Base-by-base conservation (phyloP, 2,113 vertebrate species). In the Trematomus loennbergii region DNA sequence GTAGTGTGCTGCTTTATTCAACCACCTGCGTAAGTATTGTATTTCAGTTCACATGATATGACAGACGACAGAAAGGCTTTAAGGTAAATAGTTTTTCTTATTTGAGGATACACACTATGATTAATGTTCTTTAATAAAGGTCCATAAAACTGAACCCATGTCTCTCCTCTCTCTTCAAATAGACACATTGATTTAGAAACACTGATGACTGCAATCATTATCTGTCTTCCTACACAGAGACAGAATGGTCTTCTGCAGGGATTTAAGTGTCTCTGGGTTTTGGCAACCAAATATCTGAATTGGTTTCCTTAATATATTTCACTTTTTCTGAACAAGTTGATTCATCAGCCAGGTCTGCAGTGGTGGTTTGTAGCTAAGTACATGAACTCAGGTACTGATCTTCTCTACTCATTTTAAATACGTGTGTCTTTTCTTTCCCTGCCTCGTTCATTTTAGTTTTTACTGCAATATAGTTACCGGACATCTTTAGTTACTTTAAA, bases 51-150 rank as follows among this genome's bases (percentile, higher is more conserved):
- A 20, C 59, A 52, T 57, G 18, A 74, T 72, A 40, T 33, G 40
- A 60, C 36, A 2, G 45, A n/a, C 12, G 33, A 45, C 11, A 29
- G 58, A 75, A 9, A 10, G 36, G 46, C 9, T 52, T 69, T 71
- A 53, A 53, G 71, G 15, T 25, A 50, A 67, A 71, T 1, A 29
- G 10, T 80, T 86, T 86, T 59, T 72, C 29, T 78, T 68, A 57
- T 79, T 54, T 69, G n/a, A 67, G 49, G 33, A 62, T 52, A 29
- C 69, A 82, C 73, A 54, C 58, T 13, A 49, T 60, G 16, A 82
- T 66, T 72, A 22, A 73, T 52, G 70, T 72, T 91, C 62, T 82
- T 85, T 88, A 88, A 86, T 86, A 78, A 84, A 87, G 82, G 33
- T 22, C 13, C 49, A 33, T 83, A 65, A 81, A 75, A 55, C 16